Conservation (phyloP, 2,113 vertebrate species). For the Mustelus asterias region DNA sequence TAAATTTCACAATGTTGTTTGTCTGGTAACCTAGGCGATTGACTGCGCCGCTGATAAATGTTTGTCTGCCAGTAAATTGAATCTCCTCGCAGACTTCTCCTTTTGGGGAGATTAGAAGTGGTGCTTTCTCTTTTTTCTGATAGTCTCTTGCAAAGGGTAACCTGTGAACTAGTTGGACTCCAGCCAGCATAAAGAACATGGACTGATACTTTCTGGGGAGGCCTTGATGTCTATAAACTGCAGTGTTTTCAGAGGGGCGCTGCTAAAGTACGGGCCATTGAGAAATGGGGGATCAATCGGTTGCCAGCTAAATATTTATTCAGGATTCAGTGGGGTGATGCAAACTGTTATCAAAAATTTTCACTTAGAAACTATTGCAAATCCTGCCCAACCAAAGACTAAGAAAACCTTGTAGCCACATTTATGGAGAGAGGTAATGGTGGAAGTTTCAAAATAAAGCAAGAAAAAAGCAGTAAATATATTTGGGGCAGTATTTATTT, state of each 20-base stretch:
- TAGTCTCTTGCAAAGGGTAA: background rate
- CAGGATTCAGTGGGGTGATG: background rate
- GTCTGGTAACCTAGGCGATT: constrained; percentile 15
- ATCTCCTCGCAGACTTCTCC: background rate
- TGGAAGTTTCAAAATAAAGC: background rate
- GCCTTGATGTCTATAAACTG: background rate
- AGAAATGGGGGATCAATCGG: background rate
- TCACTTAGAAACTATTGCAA: background rate
- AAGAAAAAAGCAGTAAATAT: background rate
- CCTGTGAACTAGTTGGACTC: background rate
- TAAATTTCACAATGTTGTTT: constrained; percentile 16
- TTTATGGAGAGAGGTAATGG: background rate
- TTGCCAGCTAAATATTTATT: background rate
- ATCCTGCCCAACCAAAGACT: background rate
- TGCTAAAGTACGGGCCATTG: background rate
- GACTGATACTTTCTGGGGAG: background rate
- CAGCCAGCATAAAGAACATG: background rate
- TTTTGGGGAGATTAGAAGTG: background rate
- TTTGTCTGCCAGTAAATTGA: constrained; percentile 1
- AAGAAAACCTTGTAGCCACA: background rate
- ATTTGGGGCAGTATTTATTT: background rate
- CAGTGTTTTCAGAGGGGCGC: background rate
- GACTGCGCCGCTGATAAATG: background rate
- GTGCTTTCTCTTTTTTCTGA: background rate
- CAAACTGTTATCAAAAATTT: background rate